phyloP scores from a whole-genome alignment of 1,140 invertebrate genomes.

The Agraylea sexmaculata region DNA sequence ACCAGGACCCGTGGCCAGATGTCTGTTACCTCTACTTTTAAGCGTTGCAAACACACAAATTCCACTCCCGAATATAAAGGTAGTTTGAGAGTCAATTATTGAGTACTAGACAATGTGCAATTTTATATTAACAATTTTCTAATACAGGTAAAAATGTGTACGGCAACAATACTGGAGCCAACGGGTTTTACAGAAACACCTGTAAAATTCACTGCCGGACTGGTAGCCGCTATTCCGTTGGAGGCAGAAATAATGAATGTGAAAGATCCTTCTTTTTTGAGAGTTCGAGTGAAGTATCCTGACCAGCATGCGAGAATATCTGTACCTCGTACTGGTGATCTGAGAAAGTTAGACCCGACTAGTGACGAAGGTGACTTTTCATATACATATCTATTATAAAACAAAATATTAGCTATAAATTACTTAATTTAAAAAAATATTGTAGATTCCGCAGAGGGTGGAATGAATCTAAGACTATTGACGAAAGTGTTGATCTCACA shows the following conservation, averaged over 20 bases:
- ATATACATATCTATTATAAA: not conserved
- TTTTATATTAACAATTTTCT: constrained; percentile 7
- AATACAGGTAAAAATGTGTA: constrained; percentile 57
- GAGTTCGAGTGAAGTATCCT: constrained; percentile 82
- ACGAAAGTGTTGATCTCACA: constrained; percentile 83
- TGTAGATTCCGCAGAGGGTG: constrained; percentile 27
- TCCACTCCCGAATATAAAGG: constrained; percentile 48
- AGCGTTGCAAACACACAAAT: constrained; percentile 45
- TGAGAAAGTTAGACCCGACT: constrained; percentile 43
- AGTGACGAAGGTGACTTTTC: constrained; percentile 7
- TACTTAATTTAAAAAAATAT: constrained; percentile 5
- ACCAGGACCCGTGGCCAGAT: constrained; percentile 68
- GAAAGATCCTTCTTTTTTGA: constrained; percentile 54
- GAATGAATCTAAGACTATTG: constrained; percentile 61
- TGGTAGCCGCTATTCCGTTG: constrained; percentile 73
- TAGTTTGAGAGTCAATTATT: constrained; percentile 23
- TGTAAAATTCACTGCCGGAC: constrained; percentile 86
- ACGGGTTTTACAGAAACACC: constrained; percentile 68
- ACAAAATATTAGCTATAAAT: constrained; percentile 4
- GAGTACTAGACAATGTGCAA: constrained; percentile 3
- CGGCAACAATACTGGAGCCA: constrained; percentile 75
- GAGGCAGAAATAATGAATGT: constrained; percentile 79
- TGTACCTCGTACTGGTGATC: constrained; percentile 58
- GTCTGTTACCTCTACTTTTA: constrained; percentile 67
- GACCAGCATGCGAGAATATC: constrained; percentile 80